These are phyloP conservation scores for Silurus lanzhouensis DNA, from an alignment of 2,797 vertebrate genomes.

Conservation along the genomic window DNA sequence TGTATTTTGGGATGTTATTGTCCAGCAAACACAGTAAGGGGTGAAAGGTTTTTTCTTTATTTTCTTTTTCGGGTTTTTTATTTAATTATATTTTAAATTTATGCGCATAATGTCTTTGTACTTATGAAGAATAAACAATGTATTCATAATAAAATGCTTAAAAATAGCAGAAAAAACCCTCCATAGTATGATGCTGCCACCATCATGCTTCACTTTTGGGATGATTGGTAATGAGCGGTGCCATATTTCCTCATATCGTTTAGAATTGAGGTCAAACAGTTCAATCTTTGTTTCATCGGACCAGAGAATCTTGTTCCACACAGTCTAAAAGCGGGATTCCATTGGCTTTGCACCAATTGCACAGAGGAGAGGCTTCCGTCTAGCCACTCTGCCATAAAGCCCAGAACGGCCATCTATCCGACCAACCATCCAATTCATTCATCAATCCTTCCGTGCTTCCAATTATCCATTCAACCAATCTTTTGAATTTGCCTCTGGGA, in stretches of 20 bases:
- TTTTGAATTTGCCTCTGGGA: not conserved
- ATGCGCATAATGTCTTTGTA: not conserved
- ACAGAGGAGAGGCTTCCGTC: no score
- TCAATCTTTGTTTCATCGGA: no score
- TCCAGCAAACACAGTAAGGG: not conserved
- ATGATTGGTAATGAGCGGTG: no score
- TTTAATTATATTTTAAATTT: not conserved
- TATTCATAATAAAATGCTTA: not conserved
- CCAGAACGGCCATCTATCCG: not conserved
- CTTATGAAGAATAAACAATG: not conserved
- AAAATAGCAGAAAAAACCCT: no score
- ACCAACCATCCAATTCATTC: not conserved
- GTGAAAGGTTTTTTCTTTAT: not conserved
- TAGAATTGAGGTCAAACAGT: no score
- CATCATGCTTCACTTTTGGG: no score
- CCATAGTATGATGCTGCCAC: no score
- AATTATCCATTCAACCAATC: not conserved
- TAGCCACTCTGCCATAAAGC: no score
- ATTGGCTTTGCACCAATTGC: no score
- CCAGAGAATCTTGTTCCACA: no score
- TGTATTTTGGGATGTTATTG: not conserved
- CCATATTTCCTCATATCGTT: no score
- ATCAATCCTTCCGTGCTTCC: not conserved
- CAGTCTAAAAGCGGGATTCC: no score
- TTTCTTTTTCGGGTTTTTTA: not conserved